These are phyloP conservation scores for Caenorhabditis becei DNA, from an alignment of 2,888 invertebrate species.

Conservation along the genomic window DNA sequence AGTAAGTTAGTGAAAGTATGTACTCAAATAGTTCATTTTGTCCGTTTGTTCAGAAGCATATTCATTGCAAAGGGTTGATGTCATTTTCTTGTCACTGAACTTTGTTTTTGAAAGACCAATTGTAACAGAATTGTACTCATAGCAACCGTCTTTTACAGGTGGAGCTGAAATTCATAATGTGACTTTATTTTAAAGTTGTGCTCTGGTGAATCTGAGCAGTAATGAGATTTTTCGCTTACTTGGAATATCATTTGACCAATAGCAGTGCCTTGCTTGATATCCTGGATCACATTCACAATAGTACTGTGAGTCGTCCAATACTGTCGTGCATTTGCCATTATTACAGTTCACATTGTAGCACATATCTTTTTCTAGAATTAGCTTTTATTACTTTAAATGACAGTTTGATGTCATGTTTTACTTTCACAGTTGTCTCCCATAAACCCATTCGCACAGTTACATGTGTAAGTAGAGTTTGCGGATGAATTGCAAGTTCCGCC, in stretches of 20 bases:
- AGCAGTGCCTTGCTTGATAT: constrained; percentile 34
- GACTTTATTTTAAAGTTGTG: too few relatives aligned
- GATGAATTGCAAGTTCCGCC: constrained; percentile 35
- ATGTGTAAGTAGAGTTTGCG: constrained; percentile 22
- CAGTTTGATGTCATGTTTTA: constrained; percentile 4
- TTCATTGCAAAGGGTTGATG: constrained; percentile 23
- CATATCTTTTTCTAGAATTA: constrained; percentile 13
- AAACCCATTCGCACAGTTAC: constrained; percentile 33
- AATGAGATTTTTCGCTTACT: constrained; percentile 19
- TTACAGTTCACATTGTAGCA: constrained; percentile 33
- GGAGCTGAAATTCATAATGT: constrained; percentile 21
- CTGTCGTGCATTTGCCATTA: constrained; percentile 33
- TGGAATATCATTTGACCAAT: constrained; percentile 3
- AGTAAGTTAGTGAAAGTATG: not conserved
- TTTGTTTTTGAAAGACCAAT: constrained; percentile 18
- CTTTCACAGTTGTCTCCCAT: constrained; percentile 50
- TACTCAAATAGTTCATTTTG: constrained; percentile 35
- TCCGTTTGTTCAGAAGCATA: constrained; percentile 16
- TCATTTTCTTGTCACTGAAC: constrained; percentile 34
- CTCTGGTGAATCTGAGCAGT: too few relatives aligned
- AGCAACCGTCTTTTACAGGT: constrained; percentile 24
- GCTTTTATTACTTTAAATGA: not conserved
- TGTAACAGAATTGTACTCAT: constrained; percentile 13
- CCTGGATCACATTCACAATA: constrained; percentile 23
- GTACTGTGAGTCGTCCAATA: constrained; percentile 32